Evolutionary conservation across 2,888 invertebrate genomes (phyloP).

Genomic region (Biston stratarius): DNA sequence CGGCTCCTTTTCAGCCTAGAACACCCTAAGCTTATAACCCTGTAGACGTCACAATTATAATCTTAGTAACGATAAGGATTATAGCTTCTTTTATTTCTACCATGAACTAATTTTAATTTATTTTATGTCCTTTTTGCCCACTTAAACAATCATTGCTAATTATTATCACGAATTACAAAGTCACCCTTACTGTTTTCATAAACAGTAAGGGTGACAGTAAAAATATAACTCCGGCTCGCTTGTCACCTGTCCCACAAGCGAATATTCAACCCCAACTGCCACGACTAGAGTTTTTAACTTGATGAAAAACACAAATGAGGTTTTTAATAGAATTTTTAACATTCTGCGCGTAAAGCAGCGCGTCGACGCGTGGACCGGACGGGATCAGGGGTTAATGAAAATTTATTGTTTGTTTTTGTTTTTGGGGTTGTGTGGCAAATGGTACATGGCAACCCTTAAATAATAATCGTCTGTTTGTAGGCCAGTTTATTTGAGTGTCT

Average conservation of each 20-base stretch:
- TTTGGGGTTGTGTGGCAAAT: slow-evolving; percentile 21
- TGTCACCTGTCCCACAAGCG: slow-evolving; percentile 47
- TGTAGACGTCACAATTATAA: too few relatives aligned
- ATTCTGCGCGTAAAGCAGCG: slow-evolving; percentile 44
- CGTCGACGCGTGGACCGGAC: slow-evolving; percentile 57
- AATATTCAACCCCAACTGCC: slow-evolving; percentile 60
- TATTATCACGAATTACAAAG: too few relatives aligned
- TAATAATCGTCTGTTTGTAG: slow-evolving; percentile 17
- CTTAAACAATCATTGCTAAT: too few relatives aligned
- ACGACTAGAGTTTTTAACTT: slow-evolving; percentile 68
- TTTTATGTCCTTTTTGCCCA: too few relatives aligned
- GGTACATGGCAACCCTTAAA: slow-evolving; percentile 17
- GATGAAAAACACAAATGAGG: slow-evolving; percentile 71
- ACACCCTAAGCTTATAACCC: too few relatives aligned
- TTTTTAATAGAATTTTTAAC: slow-evolving; percentile 73
- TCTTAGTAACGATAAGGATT: too few relatives aligned
- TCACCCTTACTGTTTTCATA: too few relatives aligned
- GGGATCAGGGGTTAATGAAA: slow-evolving; percentile 36
- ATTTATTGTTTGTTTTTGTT: slow-evolving; percentile 39
- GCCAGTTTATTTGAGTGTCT: slow-evolving; percentile 20
- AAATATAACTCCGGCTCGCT: slow-evolving; percentile 3
- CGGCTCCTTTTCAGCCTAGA: too few relatives aligned
- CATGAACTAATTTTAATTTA: too few relatives aligned
- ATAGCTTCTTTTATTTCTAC: too few relatives aligned
- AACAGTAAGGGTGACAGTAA: too few relatives aligned